A percentile compares a stretch with the other conserved stretches of the same genome.
These are phyloP conservation scores for Micronycteris hirsuta DNA, from an alignment of 2,113 vertebrate genomes.

Conservation along the genomic window DNA sequence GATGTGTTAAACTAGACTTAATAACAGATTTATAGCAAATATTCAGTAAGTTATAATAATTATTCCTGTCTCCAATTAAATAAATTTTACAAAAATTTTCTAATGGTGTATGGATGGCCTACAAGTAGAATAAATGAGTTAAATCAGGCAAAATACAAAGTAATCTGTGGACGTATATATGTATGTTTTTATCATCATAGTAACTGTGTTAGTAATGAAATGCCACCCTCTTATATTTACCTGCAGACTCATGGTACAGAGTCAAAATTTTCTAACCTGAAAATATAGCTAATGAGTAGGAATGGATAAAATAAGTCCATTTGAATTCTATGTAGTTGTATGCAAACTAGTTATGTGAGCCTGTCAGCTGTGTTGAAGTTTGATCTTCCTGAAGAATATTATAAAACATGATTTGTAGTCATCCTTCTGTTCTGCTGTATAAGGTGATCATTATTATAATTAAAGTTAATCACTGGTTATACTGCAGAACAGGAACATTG, in stretches of 20 bases:
- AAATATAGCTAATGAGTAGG: not conserved
- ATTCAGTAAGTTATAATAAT: not conserved
- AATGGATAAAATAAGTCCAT: conserved; percentile 1
- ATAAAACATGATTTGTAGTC: conserved; percentile 42
- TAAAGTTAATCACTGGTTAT: conserved; percentile 37
- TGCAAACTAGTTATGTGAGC: conserved; percentile 11
- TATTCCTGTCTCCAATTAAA: not conserved
- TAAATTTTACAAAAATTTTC: not conserved
- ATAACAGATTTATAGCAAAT: not conserved
- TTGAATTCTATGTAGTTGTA: not conserved
- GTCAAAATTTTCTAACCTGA: not conserved
- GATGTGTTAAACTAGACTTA: not conserved
- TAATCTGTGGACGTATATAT: not conserved
- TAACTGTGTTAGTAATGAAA: not conserved
- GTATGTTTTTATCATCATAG: not conserved
- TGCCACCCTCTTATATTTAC: not conserved
- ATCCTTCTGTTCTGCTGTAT: conserved; percentile 12
- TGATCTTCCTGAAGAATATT: conserved; percentile 21
- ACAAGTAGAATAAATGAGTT: not conserved
- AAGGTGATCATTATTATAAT: conserved; percentile 16
- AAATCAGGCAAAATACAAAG: not conserved
- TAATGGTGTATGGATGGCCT: not conserved
- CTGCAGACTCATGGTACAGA: not conserved
- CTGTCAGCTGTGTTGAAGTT: not conserved
- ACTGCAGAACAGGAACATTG: not conserved